A percentile compares a stretch with the other conserved stretches of the same genome.
phyloP scores from a whole-genome alignment of 1,140 invertebrate species.

The Caenorhabditis brenneri region DNA sequence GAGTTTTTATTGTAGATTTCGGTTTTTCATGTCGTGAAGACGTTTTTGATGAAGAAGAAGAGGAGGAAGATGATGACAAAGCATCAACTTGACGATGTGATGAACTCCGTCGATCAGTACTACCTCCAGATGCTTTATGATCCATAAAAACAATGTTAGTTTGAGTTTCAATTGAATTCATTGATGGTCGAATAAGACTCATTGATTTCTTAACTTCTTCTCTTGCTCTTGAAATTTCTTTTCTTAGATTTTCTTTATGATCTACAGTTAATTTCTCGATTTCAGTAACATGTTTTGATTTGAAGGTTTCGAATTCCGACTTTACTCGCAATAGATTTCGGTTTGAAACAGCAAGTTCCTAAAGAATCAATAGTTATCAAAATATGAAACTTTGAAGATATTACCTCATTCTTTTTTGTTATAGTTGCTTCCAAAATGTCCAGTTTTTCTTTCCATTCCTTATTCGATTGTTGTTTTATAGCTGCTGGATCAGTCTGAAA shows the following conservation, averaged over 20 bases:
- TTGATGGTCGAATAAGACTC: not conserved
- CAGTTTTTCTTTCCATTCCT: not conserved
- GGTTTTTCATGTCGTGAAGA: too few relatives aligned
- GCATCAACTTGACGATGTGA: not conserved
- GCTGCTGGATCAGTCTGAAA: slow-evolving; percentile 9
- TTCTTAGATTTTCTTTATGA: not conserved
- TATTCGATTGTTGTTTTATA: not conserved
- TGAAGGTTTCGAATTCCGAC: not conserved
- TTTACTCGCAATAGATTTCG: not conserved
- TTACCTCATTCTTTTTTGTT: not conserved
- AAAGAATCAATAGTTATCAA: not conserved
- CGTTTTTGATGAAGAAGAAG: not conserved
- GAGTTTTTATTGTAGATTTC: not conserved
- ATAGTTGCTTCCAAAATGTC: not conserved
- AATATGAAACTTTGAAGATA: not conserved
- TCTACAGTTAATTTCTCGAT: not conserved
- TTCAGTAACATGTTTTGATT: not conserved
- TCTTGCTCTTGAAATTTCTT: not conserved
- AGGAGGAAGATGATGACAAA: not conserved
- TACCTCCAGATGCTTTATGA: not conserved
- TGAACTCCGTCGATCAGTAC: not conserved
- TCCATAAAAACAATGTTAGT: not conserved
- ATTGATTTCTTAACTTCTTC: slow-evolving; percentile 16
- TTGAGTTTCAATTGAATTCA: not conserved
- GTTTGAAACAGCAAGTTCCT: not conserved